Conservation (phyloP, 2,113 vertebrate genomes). For the Catagonus wagneri region DNA sequence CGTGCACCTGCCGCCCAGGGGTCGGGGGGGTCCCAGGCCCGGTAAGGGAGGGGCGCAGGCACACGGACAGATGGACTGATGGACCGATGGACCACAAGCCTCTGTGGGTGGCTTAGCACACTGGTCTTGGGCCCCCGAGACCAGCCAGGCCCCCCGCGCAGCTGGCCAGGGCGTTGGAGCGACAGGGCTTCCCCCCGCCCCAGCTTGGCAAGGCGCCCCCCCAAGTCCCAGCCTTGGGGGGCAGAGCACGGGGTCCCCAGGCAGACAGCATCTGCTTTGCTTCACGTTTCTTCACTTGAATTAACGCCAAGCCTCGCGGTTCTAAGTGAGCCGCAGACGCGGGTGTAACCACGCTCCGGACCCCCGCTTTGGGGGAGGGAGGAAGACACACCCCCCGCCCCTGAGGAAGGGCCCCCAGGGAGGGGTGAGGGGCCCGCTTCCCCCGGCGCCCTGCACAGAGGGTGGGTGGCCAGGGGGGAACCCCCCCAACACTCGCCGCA, state of each 20-base stretch:
- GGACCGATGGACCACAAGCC: fast-evolving
- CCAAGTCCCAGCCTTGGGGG: no score
- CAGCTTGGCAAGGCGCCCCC: no score
- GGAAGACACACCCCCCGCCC: no score
- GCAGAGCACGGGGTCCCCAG: fast-evolving
- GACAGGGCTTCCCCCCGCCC: fast-evolving
- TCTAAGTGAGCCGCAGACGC: neutral
- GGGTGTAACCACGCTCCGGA: neutral
- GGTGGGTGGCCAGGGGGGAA: neutral
- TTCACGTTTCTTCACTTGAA: neutral
- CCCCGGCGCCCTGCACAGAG: fast-evolving
- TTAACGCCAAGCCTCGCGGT: fast-evolving
- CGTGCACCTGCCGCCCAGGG: fast-evolving
- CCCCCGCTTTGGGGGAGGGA: neutral
- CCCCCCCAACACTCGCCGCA: fast-evolving
- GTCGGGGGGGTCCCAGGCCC: fast-evolving
- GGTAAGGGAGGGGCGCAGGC: neutral
- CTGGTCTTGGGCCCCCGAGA: fast-evolving
- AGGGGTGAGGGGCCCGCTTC: neutral
- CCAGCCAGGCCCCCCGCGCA: fast-evolving
- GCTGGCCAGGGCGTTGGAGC: fast-evolving
- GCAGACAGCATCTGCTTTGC: neutral
- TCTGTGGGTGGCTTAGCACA: fast-evolving
- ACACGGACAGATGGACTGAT: neutral
- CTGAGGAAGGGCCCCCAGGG: neutral